Conservation (phyloP, 2,888 invertebrate genomes). For the Orchesella flavescens region DNA sequence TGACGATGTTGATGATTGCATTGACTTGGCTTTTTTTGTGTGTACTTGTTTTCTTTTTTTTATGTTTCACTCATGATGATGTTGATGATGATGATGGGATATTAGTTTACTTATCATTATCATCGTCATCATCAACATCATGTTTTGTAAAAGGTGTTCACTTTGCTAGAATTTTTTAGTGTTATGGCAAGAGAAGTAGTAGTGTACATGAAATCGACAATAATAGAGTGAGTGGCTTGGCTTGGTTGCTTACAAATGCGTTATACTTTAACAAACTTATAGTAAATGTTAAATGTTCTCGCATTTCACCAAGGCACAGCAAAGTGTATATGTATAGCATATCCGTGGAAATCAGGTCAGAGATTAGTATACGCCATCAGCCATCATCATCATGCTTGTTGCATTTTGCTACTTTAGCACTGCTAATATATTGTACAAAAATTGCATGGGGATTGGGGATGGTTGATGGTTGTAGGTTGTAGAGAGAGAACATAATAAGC, state of each 20-base stretch:
- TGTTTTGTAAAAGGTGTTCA: too few relatives aligned
- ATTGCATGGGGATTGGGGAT: neutral
- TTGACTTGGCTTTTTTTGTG: too few relatives aligned
- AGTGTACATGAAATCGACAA: neutral
- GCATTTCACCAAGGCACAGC: neutral
- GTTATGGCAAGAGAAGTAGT: neutral
- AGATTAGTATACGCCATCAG: conserved; percentile 47
- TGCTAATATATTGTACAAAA: neutral
- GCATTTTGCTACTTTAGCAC: neutral
- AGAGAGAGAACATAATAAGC: neutral
- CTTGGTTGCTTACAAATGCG: conserved; percentile 23
- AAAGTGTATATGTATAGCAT: conserved; percentile 24
- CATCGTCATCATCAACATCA: too few relatives aligned
- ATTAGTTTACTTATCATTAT: too few relatives aligned
- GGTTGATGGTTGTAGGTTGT: too few relatives aligned
- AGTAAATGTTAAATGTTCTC: neutral
- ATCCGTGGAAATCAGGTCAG: conserved; percentile 64
- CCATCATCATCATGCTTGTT: neutral
- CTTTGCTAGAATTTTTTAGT: neutral
- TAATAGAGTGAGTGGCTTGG: neutral
- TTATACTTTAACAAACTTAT: conserved; percentile 21
- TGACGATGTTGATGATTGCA: too few relatives aligned
- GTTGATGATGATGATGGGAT: too few relatives aligned
- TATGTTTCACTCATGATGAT: too few relatives aligned
- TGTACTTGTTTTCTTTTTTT: too few relatives aligned